Percentiles rank a stretch among this genome's conserved stretches.
Conservation (phyloP, 2,797 vertebrate species). For the Tarsius wallacei region DNA sequence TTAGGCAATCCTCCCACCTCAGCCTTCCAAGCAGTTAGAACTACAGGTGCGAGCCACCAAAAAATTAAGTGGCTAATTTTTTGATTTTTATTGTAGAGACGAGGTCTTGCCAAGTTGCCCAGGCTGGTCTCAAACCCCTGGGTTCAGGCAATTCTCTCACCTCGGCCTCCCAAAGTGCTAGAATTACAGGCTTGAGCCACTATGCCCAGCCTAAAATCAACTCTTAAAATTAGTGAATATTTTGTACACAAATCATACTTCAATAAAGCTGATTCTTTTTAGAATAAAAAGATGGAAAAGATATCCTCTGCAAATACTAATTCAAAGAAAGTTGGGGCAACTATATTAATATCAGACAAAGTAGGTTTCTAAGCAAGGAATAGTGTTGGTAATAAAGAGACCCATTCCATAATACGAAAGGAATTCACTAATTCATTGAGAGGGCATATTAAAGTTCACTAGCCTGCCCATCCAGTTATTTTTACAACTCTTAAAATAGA, state of each 20-base stretch:
- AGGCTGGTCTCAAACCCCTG: too few species aligned
- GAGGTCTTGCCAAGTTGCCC: too few species aligned
- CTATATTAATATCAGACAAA: not conserved
- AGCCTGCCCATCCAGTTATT: not conserved
- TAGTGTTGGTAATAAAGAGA: not conserved
- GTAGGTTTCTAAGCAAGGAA: not conserved
- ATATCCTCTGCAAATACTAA: not conserved
- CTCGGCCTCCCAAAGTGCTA: too few species aligned
- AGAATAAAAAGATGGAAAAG: slow-evolving; percentile 15
- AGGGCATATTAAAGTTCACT: not conserved
- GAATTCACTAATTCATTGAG: slow-evolving; percentile 19
- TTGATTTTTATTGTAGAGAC: too few species aligned
- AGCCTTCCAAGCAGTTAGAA: too few species aligned
- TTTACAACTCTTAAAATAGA: slow-evolving; percentile 46
- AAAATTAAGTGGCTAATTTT: too few species aligned
- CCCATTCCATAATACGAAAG: slow-evolving; percentile 17
- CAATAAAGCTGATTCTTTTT: not conserved
- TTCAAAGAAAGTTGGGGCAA: not conserved
- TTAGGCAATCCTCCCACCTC: too few species aligned
- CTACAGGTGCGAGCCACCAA: too few species aligned
- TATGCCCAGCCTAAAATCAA: too few species aligned
- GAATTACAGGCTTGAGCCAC: too few species aligned
- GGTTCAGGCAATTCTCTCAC: too few species aligned
- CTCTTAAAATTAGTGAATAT: not conserved
- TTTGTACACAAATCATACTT: not conserved